Evolutionary conservation across 2,888 invertebrate genomes (phyloP).

Genomic region (Hypomecis punctinalis): DNA sequence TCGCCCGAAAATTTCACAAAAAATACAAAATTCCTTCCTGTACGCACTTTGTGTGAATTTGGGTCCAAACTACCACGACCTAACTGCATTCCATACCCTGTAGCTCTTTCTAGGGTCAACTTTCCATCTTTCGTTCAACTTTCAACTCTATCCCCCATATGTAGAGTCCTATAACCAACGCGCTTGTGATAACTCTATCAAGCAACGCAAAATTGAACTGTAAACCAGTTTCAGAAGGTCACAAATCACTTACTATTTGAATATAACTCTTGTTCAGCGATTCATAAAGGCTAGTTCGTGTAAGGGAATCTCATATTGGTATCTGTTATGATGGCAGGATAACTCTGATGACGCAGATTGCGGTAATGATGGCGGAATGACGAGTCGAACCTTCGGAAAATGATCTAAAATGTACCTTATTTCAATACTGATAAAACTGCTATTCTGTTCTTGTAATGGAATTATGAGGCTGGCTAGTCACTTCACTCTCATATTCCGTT

Average conservation of each 20-base stretch:
- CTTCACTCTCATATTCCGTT: too few species aligned
- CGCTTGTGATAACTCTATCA: background rate
- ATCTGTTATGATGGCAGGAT: background rate
- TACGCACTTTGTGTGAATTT: slow-evolving; percentile 14
- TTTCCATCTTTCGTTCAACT: background rate
- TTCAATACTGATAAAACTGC: too few species aligned
- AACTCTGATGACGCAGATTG: slow-evolving; percentile 16
- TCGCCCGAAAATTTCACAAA: background rate
- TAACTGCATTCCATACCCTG: slow-evolving; percentile 29
- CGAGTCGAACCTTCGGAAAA: background rate
- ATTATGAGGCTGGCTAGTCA: too few species aligned
- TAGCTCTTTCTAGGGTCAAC: slow-evolving; percentile 10
- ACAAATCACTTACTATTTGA: background rate
- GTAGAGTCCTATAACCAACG: background rate
- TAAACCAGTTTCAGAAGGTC: background rate
- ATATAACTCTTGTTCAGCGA: slow-evolving; percentile 10
- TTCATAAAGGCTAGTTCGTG: slow-evolving; percentile 30
- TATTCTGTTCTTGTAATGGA: too few species aligned
- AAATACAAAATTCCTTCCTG: slow-evolving; percentile 12
- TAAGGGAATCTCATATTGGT: slow-evolving; percentile 9
- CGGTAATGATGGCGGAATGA: slow-evolving; percentile 2
- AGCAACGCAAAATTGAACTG: slow-evolving; percentile 5
- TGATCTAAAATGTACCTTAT: background rate
- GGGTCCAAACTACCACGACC: slow-evolving; percentile 10
- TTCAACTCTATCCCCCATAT: background rate